These are phyloP conservation scores for Dermatemys mawii DNA, from an alignment of 2,113 vertebrate species.

Conservation along the genomic window DNA sequence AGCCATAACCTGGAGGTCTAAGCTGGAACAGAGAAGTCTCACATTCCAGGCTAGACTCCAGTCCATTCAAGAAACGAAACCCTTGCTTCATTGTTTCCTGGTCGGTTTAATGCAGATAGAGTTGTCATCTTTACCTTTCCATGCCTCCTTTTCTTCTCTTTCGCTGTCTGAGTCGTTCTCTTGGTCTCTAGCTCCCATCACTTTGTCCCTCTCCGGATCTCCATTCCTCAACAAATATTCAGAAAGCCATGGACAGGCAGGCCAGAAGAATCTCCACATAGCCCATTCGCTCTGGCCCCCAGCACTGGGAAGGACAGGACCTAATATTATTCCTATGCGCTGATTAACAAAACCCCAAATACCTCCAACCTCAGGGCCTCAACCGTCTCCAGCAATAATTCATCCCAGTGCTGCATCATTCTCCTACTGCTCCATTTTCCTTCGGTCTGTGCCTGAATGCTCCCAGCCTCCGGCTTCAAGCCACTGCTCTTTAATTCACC, in stretches of 20 bases:
- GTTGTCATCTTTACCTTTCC: neutral
- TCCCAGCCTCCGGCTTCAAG: neutral
- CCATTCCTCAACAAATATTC: neutral
- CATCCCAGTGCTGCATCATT: neutral
- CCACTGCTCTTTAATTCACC: neutral
- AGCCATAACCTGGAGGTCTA: neutral
- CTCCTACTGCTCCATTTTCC: neutral
- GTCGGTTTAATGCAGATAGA: neutral
- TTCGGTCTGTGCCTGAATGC: neutral
- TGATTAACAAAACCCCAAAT: neutral
- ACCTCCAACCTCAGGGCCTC: neutral
- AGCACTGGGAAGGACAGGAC: fast-evolving
- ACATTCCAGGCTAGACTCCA: neutral
- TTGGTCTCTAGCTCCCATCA: neutral
- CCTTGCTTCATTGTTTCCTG: neutral
- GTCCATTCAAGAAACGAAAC: neutral
- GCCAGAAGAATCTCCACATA: neutral
- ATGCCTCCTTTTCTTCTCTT: neutral
- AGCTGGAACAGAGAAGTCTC: neutral
- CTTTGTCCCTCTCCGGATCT: neutral
- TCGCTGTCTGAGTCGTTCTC: neutral
- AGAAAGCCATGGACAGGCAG: neutral
- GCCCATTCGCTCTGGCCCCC: neutral
- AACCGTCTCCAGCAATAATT: neutral
- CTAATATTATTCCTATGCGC: neutral